Base-by-base conservation (phyloP, 1,140 invertebrate species). In the Nasonia giraulti region DNA sequence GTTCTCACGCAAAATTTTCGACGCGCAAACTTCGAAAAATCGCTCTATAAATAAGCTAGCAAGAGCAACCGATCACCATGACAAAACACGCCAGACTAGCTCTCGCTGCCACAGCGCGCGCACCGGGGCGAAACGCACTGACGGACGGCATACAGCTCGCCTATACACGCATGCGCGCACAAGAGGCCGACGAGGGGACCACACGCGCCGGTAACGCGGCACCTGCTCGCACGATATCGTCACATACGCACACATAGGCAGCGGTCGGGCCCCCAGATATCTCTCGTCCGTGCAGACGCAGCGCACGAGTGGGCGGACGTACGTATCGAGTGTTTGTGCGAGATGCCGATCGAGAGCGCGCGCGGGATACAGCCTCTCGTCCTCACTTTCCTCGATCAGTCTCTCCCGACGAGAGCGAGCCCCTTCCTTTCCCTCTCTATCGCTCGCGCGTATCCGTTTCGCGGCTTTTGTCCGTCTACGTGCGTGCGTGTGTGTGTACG, bases 281-380 rank as follows among this genome's bases (percentile, higher is more conserved):
- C 77, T 14, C 68, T 31, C 68, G 68, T 33, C 68, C 27, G 78
- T 23, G 66, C 10, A 68, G 66, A 44, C 23, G 55, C 8, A 68
- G 27, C 27, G 31, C 12, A n/a, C 37, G 33, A 84, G 87, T 89
- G 87, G 88, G 87, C 80, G 88, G 88, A 88, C 83, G 87, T 88
- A 88, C 83, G 87, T 88, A 90, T 88, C 87, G 82, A 89, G 88
- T 88, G 87, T 89, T 89, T 88, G 84, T 88, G 77, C 80, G 40
- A 8, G 40, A 85, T 85, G 80, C 80, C 87, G 83, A 88, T 88
- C 86, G 88, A 86, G 85, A 84, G 83, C 85, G 33, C 33, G 84
- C 80, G 40, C 40, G 40, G 74, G 74, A 76, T 76, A 44, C n/a
- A 47, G 86, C 86, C 89, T 86, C 89, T 88, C 86, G 88, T 85